These are phyloP conservation scores for Pseudeuparius sepicola DNA, from an alignment of 2,888 invertebrate species.

Conservation along the genomic window DNA sequence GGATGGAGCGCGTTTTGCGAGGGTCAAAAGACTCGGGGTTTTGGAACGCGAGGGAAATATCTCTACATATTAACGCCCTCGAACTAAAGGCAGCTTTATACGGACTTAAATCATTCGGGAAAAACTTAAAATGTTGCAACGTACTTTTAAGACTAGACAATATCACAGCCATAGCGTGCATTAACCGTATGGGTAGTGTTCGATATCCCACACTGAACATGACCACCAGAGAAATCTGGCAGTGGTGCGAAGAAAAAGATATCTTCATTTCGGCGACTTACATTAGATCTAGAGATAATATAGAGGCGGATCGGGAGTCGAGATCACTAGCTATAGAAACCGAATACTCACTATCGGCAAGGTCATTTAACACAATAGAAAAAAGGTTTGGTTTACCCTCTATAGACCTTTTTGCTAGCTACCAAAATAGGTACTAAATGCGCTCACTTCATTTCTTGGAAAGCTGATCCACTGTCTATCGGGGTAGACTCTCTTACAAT, in stretches of 20 bases:
- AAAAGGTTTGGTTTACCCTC: background rate
- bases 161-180: slow-evolving; percentile 1
- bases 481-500: too few species aligned
- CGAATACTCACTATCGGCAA: slow-evolving; percentile 13
- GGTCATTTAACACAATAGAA: background rate
- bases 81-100: slow-evolving; percentile 13
- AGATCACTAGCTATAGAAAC: slow-evolving; percentile 11
- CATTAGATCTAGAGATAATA: slow-evolving; percentile 8
- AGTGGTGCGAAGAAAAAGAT: slow-evolving; percentile 5
- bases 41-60: slow-evolving; percentile 18
- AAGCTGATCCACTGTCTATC: too few species aligned
- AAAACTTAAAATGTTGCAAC: background rate
- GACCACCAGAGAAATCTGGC: slow-evolving; percentile 2
- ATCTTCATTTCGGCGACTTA: slow-evolving; percentile 3
- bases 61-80: slow-evolving; percentile 18
- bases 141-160: slow-evolving; percentile 4
- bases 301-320: slow-evolving; percentile 12
- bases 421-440: background rate
- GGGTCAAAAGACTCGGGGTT: slow-evolving; percentile 6
- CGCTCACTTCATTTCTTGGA: too few species aligned
- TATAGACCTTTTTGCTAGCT: slow-evolving; percentile 1
- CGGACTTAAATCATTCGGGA: background rate
- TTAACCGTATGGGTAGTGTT: slow-evolving; percentile 7
- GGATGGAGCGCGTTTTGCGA: slow-evolving; percentile 22
- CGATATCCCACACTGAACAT: background rate